phyloP scores from a whole-genome alignment of 2,797 vertebrate genomes.

The Potorous gilbertii region DNA sequence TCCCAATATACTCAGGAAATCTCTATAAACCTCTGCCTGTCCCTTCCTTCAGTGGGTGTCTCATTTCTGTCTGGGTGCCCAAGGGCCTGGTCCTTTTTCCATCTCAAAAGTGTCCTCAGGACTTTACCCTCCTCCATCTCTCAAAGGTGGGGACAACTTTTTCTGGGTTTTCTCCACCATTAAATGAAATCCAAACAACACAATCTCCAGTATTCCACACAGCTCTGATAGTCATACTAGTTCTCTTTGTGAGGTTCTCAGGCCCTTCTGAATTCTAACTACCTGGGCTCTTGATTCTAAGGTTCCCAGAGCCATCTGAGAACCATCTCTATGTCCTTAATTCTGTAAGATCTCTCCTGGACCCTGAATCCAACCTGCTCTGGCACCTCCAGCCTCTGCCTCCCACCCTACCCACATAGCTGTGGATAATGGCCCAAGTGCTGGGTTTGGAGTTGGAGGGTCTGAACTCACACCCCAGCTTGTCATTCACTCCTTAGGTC shows the following conservation, averaged over 20 bases:
- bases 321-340: no score
- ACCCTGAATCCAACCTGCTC: not conserved
- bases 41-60: no score
- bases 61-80: not conserved
- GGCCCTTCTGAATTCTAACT: not conserved
- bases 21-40: not conserved
- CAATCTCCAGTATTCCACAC: no score
- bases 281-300: no score
- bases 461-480: slow-evolving; percentile 1
- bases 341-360: no score
- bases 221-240: no score
- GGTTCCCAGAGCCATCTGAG: no score
- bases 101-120: not conserved
- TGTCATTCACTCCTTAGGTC: no score
- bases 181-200: not conserved
- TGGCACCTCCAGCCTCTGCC: not conserved
- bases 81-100: no score
- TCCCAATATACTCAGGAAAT: not conserved
- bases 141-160: not conserved
- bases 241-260: not conserved
- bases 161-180: not conserved
- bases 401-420: not conserved
- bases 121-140: not conserved
- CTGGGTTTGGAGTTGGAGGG: slow-evolving; percentile 58
- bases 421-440: not conserved